A percentile compares a stretch with the other conserved stretches of the same genome.
Conservation (phyloP, 2,888 invertebrate genomes). For the Parochlus steinenii region DNA sequence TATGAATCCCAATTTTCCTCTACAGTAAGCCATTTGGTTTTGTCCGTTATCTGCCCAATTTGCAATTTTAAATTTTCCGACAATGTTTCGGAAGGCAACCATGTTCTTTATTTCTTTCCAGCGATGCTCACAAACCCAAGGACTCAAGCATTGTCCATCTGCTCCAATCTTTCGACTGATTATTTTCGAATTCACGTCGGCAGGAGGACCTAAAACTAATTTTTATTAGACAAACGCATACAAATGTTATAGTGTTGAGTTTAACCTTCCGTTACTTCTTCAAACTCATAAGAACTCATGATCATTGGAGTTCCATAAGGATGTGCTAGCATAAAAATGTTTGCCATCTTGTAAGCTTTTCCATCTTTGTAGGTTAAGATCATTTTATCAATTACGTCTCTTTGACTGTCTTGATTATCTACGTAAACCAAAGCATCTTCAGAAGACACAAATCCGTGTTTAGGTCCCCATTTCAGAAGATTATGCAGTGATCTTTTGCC, state of each 20-base stretch:
- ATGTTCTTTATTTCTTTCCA: constrained; percentile 60
- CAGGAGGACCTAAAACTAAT: constrained; percentile 36
- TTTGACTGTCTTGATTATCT: constrained; percentile 71
- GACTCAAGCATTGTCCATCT: constrained; percentile 30
- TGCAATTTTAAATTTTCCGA: constrained; percentile 34
- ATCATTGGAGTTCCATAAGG: constrained; percentile 35
- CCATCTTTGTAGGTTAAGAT: constrained; percentile 27
- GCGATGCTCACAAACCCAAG: constrained; percentile 62
- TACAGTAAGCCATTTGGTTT: constrained; percentile 64
- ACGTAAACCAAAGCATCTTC: constrained; percentile 49
- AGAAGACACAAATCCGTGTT: constrained; percentile 32
- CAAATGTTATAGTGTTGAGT: too few relatives aligned
- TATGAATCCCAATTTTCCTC: constrained; percentile 51
- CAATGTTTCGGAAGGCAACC: constrained; percentile 52
- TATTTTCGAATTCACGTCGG: constrained; percentile 31
- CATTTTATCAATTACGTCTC: constrained; percentile 29
- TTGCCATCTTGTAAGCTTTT: constrained; percentile 31
- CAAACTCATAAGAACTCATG: constrained; percentile 37
- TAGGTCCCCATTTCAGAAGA: constrained; percentile 30
- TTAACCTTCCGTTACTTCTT: too few relatives aligned
- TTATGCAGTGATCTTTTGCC: constrained; percentile 40
- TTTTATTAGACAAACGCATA: too few relatives aligned
- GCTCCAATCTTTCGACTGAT: constrained; percentile 37
- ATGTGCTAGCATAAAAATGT: constrained; percentile 41
- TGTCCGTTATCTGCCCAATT: constrained; percentile 60